Conservation (phyloP, 2,888 invertebrate species). For the Apamea monoglypha region DNA sequence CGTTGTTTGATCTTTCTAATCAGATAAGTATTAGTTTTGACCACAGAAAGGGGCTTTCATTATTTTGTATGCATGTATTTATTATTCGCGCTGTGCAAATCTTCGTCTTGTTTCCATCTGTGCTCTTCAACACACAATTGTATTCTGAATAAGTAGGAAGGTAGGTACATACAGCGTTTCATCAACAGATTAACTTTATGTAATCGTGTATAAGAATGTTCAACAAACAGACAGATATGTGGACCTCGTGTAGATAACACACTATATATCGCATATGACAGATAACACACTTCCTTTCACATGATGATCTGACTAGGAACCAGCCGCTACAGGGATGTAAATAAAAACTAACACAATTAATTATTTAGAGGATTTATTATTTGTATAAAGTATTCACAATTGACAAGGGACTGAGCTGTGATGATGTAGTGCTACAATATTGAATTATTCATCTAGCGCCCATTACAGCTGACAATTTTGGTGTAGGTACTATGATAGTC, state of each 20-base stretch:
- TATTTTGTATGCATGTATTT: background rate
- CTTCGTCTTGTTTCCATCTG: background rate
- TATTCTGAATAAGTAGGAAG: background rate
- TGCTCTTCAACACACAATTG: background rate
- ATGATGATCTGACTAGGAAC: conserved; percentile 49
- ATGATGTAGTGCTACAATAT: conserved; percentile 5
- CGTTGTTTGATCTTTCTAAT: background rate
- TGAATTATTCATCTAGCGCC: background rate
- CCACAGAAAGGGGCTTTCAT: background rate
- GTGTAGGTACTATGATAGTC: background rate
- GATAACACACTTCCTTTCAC: conserved; percentile 51
- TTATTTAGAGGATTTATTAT: conserved; percentile 50
- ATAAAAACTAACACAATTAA: conserved; percentile 30
- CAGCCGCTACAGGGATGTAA: background rate
- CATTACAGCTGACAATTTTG: background rate
- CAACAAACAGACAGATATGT: too few species aligned
- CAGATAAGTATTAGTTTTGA: too few species aligned
- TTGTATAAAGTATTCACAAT: conserved; percentile 24
- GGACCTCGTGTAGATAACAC: background rate
- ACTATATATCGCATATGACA: background rate
- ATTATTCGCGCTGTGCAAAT: background rate
- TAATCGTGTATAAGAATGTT: too few species aligned
- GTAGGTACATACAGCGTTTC: background rate
- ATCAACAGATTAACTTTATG: background rate
- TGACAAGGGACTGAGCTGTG: conserved; percentile 19